Conservation (phyloP, 2,797 vertebrate genomes). For the Spatula versicolor region DNA sequence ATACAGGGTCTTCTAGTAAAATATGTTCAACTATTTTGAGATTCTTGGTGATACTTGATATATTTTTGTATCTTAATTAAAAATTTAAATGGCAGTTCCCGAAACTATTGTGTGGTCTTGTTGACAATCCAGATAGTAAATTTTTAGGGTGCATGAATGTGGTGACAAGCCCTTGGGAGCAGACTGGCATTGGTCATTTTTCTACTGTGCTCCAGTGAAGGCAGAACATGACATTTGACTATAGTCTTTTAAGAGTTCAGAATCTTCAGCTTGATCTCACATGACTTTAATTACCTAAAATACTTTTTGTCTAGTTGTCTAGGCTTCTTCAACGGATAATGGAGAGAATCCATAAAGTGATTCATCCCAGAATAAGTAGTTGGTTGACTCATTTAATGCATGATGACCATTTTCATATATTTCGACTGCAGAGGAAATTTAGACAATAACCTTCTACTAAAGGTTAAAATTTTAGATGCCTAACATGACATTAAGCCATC, state of each 20-base stretch:
- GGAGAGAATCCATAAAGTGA: neutral
- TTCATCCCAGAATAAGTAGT: neutral
- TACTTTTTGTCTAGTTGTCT: neutral
- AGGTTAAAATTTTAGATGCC: neutral
- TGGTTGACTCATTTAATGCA: neutral
- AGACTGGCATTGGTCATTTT: accelerated
- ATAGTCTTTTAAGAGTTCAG: neutral
- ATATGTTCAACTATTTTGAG: neutral
- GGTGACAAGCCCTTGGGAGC: neutral
- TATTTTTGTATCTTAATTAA: neutral
- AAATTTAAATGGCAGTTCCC: neutral
- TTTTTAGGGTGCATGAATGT: neutral
- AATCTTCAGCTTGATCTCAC: neutral
- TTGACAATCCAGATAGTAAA: neutral
- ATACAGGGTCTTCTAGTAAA: accelerated
- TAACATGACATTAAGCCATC: neutral
- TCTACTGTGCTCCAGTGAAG: accelerated
- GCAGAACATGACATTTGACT: neutral
- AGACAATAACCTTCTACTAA: neutral
- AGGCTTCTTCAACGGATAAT: slow-evolving; percentile 25
- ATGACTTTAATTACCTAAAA: neutral
- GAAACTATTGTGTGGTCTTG: neutral
- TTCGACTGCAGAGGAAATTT: neutral
- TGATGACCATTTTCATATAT: neutral
- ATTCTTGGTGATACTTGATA: no score